Evolutionary conservation across 2,888 invertebrate species (phyloP).

Genomic region (Dendrolimus pini): DNA sequence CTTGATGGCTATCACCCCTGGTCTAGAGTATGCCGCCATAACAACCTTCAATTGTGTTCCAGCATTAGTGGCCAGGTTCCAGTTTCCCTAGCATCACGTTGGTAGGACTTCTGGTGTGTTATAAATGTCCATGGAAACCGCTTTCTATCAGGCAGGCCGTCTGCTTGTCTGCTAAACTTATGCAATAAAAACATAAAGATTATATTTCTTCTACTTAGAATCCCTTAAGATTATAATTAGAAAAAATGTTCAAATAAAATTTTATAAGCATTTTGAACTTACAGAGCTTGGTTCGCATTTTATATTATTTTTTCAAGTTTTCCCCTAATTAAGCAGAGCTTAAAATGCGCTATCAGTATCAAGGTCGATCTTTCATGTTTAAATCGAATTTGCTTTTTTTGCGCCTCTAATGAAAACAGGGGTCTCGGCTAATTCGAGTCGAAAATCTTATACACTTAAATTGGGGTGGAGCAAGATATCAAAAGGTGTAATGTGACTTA

Average conservation of each 20-base stretch:
- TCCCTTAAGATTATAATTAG: neutral
- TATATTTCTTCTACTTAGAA: neutral
- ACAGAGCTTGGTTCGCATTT: constrained; percentile 1
- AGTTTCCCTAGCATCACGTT: no score
- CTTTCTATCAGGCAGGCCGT: no score
- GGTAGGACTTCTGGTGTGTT: no score
- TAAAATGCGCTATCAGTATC: constrained; percentile 27
- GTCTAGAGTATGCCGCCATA: no score
- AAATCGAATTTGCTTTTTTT: constrained; percentile 53
- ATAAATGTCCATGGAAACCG: no score
- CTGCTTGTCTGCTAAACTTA: neutral
- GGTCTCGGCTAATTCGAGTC: constrained; percentile 38
- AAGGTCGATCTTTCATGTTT: constrained; percentile 43
- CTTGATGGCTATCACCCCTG: no score
- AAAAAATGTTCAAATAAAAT: neutral
- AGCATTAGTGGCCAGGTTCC: no score
- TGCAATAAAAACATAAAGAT: neutral
- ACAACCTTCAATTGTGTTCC: no score
- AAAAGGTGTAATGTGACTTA: constrained; percentile 28
- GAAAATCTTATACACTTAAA: constrained; percentile 48
- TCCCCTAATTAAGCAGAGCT: constrained; percentile 42
- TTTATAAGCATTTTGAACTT: neutral
- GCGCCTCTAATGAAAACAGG: constrained; percentile 42
- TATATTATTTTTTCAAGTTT: constrained; percentile 22
- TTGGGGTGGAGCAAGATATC: constrained; percentile 30